Evolutionary conservation across 92 coral and sea anemone species (phyloP).

Genomic region (Pocillopora meandrina): DNA sequence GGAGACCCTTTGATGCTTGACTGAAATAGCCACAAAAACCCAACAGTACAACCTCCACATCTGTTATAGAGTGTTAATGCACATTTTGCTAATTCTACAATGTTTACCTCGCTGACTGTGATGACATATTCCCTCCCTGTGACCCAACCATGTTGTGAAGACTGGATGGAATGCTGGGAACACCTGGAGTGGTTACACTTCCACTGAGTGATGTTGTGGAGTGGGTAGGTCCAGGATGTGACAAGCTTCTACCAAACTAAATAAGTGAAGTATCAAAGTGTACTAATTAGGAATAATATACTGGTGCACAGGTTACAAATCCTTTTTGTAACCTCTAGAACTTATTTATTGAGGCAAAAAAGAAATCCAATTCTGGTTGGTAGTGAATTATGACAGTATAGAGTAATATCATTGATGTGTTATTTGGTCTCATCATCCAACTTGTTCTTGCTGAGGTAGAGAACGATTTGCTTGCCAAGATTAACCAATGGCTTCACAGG

Average conservation of each 20-base stretch:
- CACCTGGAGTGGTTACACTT: constrained; percentile 74
- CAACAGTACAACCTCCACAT: background rate
- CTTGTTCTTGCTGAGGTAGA: too few relatives aligned
- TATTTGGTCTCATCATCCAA: too few relatives aligned
- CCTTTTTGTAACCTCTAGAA: background rate
- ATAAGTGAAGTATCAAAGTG: background rate
- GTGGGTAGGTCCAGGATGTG: constrained; percentile 90
- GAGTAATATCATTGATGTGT: too few relatives aligned
- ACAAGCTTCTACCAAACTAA: constrained; percentile 88
- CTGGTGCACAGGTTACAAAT: background rate
- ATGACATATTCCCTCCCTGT: constrained; percentile 71
- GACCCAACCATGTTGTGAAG: constrained; percentile 88
- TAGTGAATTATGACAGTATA: too few relatives aligned
- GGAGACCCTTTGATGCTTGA: too few relatives aligned
- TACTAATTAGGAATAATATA: background rate
- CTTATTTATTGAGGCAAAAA: too few relatives aligned
- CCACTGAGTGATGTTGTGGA: constrained; percentile 63
- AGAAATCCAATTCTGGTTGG: too few relatives aligned
- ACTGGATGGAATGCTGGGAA: constrained; percentile 78
- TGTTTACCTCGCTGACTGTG: constrained; percentile 88
- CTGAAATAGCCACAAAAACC: background rate
- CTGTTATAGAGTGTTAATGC: background rate
- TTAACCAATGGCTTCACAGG: too few relatives aligned
- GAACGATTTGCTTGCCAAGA: too few relatives aligned
- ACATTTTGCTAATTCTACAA: background rate